These are phyloP conservation scores for Caerostris darwini DNA, from an alignment of 1,140 invertebrate species.

Conservation along the genomic window DNA sequence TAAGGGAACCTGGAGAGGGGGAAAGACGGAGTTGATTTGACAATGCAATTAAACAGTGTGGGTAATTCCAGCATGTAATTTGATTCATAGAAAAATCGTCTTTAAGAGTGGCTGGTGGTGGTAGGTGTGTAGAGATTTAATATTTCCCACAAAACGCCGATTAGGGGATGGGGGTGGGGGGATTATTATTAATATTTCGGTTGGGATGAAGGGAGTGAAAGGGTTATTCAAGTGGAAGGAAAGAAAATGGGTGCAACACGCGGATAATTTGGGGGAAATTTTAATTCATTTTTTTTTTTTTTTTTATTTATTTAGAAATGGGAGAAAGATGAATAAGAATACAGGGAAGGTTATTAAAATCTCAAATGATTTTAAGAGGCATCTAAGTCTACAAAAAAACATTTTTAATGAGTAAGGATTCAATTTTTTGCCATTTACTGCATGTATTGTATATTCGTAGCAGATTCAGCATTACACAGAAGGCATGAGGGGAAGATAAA, in stretches of 20 bases:
- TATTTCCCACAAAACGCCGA: slow-evolving; percentile 3
- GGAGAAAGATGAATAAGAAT: no score
- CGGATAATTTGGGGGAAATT: background rate
- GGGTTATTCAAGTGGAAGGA: background rate
- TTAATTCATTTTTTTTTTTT: no score
- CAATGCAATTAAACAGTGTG: slow-evolving; percentile 63
- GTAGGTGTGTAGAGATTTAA: background rate
- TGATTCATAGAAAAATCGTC: slow-evolving; percentile 53
- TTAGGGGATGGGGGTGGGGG: background rate
- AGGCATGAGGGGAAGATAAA: no score
- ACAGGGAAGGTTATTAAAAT: background rate
- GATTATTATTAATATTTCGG: slow-evolving; percentile 8
- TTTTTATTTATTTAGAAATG: no score
- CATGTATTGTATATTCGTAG: no score
- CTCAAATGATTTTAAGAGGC: background rate
- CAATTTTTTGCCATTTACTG: background rate
- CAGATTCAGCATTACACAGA: no score
- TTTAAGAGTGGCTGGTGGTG: background rate
- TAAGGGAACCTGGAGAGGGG: background rate
- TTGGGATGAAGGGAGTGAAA: background rate
- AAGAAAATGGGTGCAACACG: slow-evolving; percentile 12
- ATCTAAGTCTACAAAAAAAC: background rate
- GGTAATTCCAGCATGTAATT: slow-evolving; percentile 53
- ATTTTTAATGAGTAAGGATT: background rate
- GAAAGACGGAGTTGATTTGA: slow-evolving; percentile 42